phyloP scores from a whole-genome alignment of 1,140 invertebrate species.

The Drosophila kepulauana region DNA sequence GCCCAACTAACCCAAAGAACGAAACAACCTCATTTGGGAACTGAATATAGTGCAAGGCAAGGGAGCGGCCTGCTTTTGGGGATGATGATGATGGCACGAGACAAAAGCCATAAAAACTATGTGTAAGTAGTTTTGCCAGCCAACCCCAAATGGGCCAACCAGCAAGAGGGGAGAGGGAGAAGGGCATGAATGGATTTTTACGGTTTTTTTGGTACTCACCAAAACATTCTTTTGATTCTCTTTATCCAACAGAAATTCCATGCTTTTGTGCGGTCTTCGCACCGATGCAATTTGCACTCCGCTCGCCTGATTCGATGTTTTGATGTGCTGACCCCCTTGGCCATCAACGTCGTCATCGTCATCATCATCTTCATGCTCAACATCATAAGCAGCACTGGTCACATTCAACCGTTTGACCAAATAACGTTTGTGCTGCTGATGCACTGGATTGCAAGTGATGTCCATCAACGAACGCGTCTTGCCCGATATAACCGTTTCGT shows the following conservation, averaged over 20 bases:
- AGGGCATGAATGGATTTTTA: neutral
- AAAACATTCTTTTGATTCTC: conserved; percentile 92
- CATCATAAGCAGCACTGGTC: conserved; percentile 58
- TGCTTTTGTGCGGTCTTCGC: conserved; percentile 92
- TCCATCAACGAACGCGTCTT: conserved; percentile 93
- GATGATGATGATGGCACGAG: conserved; percentile 45
- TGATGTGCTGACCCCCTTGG: conserved; percentile 41
- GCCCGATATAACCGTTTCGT: conserved; percentile 86
- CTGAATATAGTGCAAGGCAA: neutral
- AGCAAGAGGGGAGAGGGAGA: neutral
- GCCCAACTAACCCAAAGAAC: neutral
- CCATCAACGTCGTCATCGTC: conserved; percentile 33
- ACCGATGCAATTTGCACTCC: conserved; percentile 73
- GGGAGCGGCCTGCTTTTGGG: conserved; percentile 7
- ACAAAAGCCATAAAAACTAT: conserved; percentile 68
- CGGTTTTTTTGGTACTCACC: conserved; percentile 86
- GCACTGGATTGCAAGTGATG: conserved; percentile 87
- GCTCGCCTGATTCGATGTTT: conserved; percentile 44
- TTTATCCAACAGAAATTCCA: conserved; percentile 97
- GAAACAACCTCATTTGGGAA: neutral
- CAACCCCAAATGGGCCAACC: conserved; percentile 3
- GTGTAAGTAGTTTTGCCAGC: conserved; percentile 40
- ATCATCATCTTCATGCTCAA: conserved; percentile 29
- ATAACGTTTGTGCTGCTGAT: conserved; percentile 72
- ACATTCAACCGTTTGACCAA: conserved; percentile 71